Conservation (phyloP, 2,797 vertebrate genomes). For the Nyctibius grandis region DNA sequence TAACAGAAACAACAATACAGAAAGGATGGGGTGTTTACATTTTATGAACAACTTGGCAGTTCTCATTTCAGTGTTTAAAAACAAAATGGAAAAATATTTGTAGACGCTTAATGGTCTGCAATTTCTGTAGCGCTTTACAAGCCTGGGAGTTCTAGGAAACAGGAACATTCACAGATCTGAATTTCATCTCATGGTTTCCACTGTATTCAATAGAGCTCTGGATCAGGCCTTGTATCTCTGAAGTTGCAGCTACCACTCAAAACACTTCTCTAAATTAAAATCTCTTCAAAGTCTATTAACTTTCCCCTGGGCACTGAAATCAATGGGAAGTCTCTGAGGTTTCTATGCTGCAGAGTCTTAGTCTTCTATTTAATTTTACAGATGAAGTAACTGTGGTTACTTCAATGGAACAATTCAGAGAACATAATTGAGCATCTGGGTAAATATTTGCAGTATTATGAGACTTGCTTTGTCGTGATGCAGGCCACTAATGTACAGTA, state of each 20-base stretch:
- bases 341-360: neutral
- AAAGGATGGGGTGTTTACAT: neutral
- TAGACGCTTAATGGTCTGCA: neutral
- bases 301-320: neutral
- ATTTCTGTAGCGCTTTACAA: neutral
- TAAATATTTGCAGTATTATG: neutral
- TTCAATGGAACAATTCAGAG: neutral
- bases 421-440: neutral
- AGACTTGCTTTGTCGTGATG: neutral
- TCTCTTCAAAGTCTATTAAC: neutral
- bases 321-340: neutral
- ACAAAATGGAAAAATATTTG: neutral
- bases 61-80: neutral
- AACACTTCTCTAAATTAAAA: neutral
- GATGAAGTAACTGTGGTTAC: neutral
- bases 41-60: neutral
- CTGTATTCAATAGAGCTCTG: accelerated
- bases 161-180: neutral
- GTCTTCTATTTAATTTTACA: neutral
- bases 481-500: neutral
- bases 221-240: neutral
- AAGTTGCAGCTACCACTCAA: neutral
- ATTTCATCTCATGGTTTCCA: neutral
- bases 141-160: neutral
- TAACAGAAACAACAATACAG: neutral